Base-by-base conservation (phyloP, 2,888 invertebrate species). In the Pandemis cinnamomeana region DNA sequence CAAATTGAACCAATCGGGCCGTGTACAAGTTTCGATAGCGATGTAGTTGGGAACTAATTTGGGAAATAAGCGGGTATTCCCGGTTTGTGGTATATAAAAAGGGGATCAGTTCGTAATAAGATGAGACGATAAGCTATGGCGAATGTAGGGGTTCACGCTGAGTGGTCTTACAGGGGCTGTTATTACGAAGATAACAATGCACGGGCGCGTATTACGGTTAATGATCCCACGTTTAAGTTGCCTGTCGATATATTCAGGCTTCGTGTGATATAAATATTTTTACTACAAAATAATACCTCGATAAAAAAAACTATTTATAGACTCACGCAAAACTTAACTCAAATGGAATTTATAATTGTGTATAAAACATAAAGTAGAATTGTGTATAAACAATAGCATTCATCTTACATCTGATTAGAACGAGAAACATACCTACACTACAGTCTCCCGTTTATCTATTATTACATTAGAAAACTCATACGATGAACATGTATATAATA, bases 11-110 rank as follows among this genome's bases (percentile, higher is more conserved):
- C 90, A 91, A 93, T 93, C 92, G 87, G 86, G 87, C 86, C 90
- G 89, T 88, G 90, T 90, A 90, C 91, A 92, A 93, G 93, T 93
- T 94, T 89, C 92, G 90, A 93, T 93, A 91, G 89, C 92, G 88
- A 83, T 87, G 86, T 92, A 93, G 93, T 94, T 94, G 82, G 83
- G 85, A 93, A 94, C 92, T 93, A 93, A 94, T 93, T 92, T 92
- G 82, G 87, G 90, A 89, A 92, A 93, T 91, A 91, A 90, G 85
- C 87, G 86, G 84, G 89, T 85, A 91, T 91, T 91, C 91, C 89
- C 81, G 87, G 87, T 88, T 89, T 88, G 88, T 86, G 84, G 87
- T 88, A 90, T 89, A 89, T 89, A 91, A 92, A 91, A 92, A 90
- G 86, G 84, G 87, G 89, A 90, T 90, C 85, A 88, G 86, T 87